Evolutionary conservation across 2,888 invertebrate genomes (phyloP).

Genomic region (Lasioglossum malachurum): DNA sequence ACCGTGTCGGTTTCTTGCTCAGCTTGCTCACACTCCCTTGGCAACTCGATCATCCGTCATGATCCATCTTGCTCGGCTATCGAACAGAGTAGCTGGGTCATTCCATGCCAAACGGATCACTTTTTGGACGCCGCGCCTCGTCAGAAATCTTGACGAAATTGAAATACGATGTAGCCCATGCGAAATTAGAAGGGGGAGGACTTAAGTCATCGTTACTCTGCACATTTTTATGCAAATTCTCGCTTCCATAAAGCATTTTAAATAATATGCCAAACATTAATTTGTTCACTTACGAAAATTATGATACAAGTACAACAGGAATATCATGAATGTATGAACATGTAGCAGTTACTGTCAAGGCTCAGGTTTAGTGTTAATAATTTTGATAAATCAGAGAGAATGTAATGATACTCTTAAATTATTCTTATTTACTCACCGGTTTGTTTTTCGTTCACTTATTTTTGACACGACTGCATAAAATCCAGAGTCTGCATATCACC

Average conservation of each 20-base stretch:
- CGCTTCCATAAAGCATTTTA: not conserved
- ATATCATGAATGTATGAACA: not conserved
- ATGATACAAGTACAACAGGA: not conserved
- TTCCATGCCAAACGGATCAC: slow-evolving; percentile 39
- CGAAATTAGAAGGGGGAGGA: not conserved
- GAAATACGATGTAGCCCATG: slow-evolving; percentile 4
- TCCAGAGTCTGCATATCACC: too few species aligned
- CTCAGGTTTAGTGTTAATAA: too few species aligned
- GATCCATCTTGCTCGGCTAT: slow-evolving; percentile 74
- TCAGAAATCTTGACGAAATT: not conserved
- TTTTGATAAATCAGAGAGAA: too few species aligned
- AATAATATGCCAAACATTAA: not conserved
- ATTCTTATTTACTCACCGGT: too few species aligned
- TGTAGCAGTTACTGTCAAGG: too few species aligned
- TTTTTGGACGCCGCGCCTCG: not conserved
- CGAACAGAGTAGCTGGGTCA: slow-evolving; percentile 68
- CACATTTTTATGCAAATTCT: not conserved
- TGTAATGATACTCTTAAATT: too few species aligned
- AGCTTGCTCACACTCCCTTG: slow-evolving; percentile 34
- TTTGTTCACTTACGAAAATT: not conserved
- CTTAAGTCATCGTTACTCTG: not conserved
- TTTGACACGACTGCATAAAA: too few species aligned
- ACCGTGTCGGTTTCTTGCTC: slow-evolving; percentile 42
- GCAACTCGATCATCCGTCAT: slow-evolving; percentile 74
- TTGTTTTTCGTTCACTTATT: too few species aligned